Conservation (phyloP, 2,888 invertebrate species). For the Conchocele bisecta region DNA sequence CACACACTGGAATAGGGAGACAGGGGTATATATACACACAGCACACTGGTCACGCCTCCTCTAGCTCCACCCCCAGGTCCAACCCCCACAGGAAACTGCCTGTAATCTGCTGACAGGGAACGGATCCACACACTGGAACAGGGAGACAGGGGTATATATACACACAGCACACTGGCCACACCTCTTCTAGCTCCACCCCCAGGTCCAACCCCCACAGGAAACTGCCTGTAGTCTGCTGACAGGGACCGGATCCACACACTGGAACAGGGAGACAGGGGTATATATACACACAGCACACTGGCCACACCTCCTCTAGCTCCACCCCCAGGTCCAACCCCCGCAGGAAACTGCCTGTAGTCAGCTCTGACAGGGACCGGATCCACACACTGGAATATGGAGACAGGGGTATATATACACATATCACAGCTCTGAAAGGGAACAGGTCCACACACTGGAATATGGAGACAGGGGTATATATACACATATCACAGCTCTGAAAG, state of each 20-base stretch:
- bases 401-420: slow-evolving; percentile 81
- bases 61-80: too few relatives aligned
- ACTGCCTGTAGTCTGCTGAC: slow-evolving; percentile 70
- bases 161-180: slow-evolving; percentile 81
- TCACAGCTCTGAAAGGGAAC: slow-evolving; percentile 78
- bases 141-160: too few relatives aligned
- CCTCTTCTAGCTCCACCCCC: slow-evolving; percentile 79
- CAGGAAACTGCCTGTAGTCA: slow-evolving; percentile 75
- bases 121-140: too few relatives aligned
- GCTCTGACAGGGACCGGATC: slow-evolving; percentile 76
- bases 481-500: too few relatives aligned
- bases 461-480: too few relatives aligned
- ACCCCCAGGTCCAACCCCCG: slow-evolving; percentile 77
- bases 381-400: too few relatives aligned
- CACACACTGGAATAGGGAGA: slow-evolving; percentile 81
- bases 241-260: slow-evolving; percentile 80
- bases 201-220: slow-evolving; percentile 78
- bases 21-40: too few relatives aligned
- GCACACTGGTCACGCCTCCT: too few relatives aligned
- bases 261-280: too few relatives aligned
- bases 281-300: slow-evolving; percentile 81
- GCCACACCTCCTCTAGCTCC: slow-evolving; percentile 80
- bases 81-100: too few relatives aligned
- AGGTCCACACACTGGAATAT: slow-evolving; percentile 68
- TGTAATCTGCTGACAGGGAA: too few relatives aligned